phyloP scores from a whole-genome alignment of 2,113 vertebrate genomes.

The Cavia porcellus region DNA sequence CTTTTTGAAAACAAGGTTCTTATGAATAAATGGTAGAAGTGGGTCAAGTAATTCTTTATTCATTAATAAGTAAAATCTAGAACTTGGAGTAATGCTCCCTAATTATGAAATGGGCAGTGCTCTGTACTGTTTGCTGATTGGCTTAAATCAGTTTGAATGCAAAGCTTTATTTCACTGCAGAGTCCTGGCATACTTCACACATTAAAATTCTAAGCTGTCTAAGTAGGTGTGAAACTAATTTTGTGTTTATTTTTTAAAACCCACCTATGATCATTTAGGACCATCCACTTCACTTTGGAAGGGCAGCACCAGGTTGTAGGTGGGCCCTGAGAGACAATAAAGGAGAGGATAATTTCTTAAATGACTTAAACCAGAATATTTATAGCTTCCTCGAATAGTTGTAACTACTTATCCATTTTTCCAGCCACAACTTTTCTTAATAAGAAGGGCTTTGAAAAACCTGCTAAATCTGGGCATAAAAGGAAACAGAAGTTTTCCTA shows the following conservation, averaged over 20 bases:
- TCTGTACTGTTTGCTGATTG: slow-evolving; percentile 84
- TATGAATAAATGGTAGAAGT: slow-evolving; percentile 75
- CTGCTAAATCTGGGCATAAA: slow-evolving; percentile 91
- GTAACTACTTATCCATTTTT: slow-evolving; percentile 89
- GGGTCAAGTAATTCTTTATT: slow-evolving; percentile 78
- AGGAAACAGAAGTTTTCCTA: slow-evolving; percentile 90
- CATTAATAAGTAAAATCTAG: slow-evolving; percentile 80
- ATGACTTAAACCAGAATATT: slow-evolving; percentile 88
- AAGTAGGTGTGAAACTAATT: slow-evolving; percentile 91
- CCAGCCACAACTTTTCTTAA: slow-evolving; percentile 90
- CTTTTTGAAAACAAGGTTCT: slow-evolving; percentile 77
- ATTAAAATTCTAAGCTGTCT: slow-evolving; percentile 91
- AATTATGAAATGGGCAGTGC: slow-evolving; percentile 87
- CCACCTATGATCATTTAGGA: slow-evolving; percentile 90
- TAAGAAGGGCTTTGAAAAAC: slow-evolving; percentile 92
- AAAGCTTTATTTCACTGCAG: slow-evolving; percentile 89
- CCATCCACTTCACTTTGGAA: slow-evolving; percentile 89
- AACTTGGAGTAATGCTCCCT: slow-evolving; percentile 82
- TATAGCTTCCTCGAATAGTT: slow-evolving; percentile 88
- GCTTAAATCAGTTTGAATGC: slow-evolving; percentile 87
- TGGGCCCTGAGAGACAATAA: slow-evolving; percentile 89
- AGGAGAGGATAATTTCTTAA: slow-evolving; percentile 88
- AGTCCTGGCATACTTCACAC: slow-evolving; percentile 89
- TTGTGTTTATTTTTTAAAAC: slow-evolving; percentile 90
- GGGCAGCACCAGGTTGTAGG: slow-evolving; percentile 85